A percentile compares a stretch with the other conserved stretches of the same genome.
These are phyloP conservation scores for Limnephilus auricula DNA, from an alignment of 2,888 invertebrate species.

Conservation along the genomic window DNA sequence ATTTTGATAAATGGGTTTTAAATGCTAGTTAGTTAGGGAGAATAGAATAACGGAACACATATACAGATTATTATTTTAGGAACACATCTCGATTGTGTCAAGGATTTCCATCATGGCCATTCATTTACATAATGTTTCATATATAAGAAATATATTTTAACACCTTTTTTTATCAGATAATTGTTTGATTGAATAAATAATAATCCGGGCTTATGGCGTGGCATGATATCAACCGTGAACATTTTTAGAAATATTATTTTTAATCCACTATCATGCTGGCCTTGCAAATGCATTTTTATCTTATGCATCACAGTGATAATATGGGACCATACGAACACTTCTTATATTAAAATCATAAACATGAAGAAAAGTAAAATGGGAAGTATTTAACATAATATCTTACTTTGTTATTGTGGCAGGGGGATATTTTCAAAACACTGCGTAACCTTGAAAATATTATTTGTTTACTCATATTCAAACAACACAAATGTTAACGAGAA, in stretches of 20 bases:
- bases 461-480: constrained; percentile 19
- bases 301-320: background rate
- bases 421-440: constrained; percentile 25
- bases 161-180: background rate
- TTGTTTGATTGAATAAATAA: background rate
- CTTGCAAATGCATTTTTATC: background rate
- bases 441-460: constrained; percentile 24
- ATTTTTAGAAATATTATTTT: background rate
- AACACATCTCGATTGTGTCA: background rate
- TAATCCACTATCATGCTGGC: background rate
- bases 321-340: background rate
- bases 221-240: background rate
- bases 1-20: background rate
- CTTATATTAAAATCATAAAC: background rate
- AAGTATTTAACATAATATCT: constrained; percentile 2
- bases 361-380: background rate
- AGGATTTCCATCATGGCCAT: background rate
- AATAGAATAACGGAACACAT: background rate
- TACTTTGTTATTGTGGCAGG: constrained; percentile 8
- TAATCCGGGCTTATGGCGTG: background rate
- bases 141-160: background rate
- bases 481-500: constrained; percentile 3
- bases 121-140: background rate
- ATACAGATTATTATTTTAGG: background rate
- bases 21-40: background rate